Conservation (phyloP, 2,797 vertebrate genomes). For the Anas capensis region DNA sequence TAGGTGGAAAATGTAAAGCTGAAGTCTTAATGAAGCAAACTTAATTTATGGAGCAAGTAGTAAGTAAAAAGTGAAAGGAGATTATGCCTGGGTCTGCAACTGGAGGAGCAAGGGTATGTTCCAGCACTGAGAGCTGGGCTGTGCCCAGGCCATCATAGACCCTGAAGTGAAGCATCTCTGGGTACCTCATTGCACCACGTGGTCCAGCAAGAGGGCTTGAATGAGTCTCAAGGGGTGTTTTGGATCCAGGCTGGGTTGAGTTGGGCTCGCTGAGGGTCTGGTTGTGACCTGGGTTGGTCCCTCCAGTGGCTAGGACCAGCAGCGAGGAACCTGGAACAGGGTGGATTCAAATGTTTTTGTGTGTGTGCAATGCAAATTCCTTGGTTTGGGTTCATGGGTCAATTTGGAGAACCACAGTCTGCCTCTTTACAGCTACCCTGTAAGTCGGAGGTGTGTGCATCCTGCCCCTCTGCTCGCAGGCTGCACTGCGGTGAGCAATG, state of each 20-base stretch:
- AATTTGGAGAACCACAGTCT: background rate
- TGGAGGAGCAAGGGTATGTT: background rate
- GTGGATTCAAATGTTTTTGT: background rate
- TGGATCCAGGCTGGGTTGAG: background rate
- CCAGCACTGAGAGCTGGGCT: background rate
- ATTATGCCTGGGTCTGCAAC: background rate
- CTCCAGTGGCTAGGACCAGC: accelerated
- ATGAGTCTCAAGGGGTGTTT: background rate
- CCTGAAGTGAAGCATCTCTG: background rate
- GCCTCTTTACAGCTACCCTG: accelerated
- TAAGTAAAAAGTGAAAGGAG: background rate
- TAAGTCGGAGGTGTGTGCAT: accelerated
- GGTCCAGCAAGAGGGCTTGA: background rate
- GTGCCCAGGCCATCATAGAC: background rate
- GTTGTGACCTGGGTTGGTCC: background rate
- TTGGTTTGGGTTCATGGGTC: background rate
- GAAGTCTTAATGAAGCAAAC: background rate
- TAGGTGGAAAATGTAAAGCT: background rate
- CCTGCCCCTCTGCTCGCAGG: accelerated
- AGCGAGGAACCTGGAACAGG: background rate
- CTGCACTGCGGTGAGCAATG: background rate
- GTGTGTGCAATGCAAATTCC: background rate
- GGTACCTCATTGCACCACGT: accelerated
- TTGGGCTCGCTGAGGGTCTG: background rate
- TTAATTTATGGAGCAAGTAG: background rate